These are phyloP conservation scores for Rhodophaea formosa DNA, from an alignment of 2,888 invertebrate genomes.

Conservation along the genomic window DNA sequence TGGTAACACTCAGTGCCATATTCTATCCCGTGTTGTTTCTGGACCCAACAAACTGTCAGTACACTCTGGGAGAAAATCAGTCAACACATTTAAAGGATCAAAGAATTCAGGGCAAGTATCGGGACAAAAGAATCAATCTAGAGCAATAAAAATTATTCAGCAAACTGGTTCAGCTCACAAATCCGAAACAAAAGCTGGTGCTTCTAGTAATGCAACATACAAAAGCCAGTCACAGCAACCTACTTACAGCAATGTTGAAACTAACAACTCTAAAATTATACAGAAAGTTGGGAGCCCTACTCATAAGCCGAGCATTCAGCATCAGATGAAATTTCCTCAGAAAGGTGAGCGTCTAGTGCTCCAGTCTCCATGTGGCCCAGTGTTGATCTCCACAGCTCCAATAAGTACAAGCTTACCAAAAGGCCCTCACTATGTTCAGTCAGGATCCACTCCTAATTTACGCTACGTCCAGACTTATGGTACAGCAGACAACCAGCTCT, in stretches of 20 bases:
- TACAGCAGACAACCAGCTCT: constrained; percentile 57
- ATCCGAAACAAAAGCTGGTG: constrained; percentile 68
- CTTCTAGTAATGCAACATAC: constrained; percentile 64
- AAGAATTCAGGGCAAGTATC: constrained; percentile 58
- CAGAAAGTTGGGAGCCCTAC: constrained; percentile 74
- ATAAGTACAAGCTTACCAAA: constrained; percentile 63
- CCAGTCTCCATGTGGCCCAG: constrained; percentile 72
- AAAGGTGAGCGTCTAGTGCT: constrained; percentile 69
- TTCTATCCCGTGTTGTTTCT: constrained; percentile 72
- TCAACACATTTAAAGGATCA: constrained; percentile 63
- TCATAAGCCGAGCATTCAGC: constrained; percentile 47
- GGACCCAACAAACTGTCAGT: constrained; percentile 76
- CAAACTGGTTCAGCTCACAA: constrained; percentile 66
- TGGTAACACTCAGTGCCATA: constrained; percentile 71
- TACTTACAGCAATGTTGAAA: constrained; percentile 58
- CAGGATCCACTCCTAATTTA: constrained; percentile 69
- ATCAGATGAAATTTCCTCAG: constrained; percentile 55
- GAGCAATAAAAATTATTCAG: constrained; percentile 81
- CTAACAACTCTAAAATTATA: constrained; percentile 67
- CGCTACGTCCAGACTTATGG: constrained; percentile 72
- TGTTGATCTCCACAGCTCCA: constrained; percentile 68
- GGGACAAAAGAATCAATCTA: constrained; percentile 67
- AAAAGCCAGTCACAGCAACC: constrained; percentile 49
- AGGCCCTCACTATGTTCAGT: constrained; percentile 74
- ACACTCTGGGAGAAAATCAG: constrained; percentile 69